Base-by-base conservation (phyloP, 2,797 vertebrate species). In the Hozukius guyotensis region DNA sequence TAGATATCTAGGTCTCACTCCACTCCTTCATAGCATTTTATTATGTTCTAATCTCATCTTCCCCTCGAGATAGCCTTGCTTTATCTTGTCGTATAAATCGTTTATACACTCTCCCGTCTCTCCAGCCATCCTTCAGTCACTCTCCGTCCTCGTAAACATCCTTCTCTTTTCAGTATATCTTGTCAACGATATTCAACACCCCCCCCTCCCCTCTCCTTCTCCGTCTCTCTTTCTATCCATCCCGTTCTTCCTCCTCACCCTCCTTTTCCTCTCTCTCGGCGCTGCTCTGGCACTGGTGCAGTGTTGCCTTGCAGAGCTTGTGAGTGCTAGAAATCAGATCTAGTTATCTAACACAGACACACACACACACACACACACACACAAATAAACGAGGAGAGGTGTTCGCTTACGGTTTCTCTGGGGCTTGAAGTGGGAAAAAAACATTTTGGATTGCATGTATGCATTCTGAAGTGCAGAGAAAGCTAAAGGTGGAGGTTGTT, bases 261-360 rank as follows among this genome's bases (percentile, higher is more conserved):
- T 81, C 46, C 25, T 49, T 80, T 68, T 53, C 76, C 77, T 88
- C 72, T 86, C 65, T 83, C 80, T 84, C 83, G 12, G 70, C 49
- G 68, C 84, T 82, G 84, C 83, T 92, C 87, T 76, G 79, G 79
- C 72, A 62, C 82, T 93, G 91, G 90, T 89, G 92, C 94, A 94
- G 93, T 91, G 91, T 89, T 92, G 89, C 87, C 87, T 92, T 84
- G 85, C 89, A 89, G 87, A 90, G 88, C 83, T 85, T 78, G 76
- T 82, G 83, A 85, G 85, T 85, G 93, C 83, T 89, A 78, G 83
- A 87, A 90, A 92, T 92, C 83, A 82, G 86, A 91, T 92, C 72
- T 86, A 84, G 92, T 93, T 93, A 90, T 93, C 93, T 91, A 90
- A 93, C 88, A 89, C 7, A 87, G 36, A 88, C 64, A 82, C 52